Percentiles rank a stretch among this genome's conserved stretches.
phyloP scores from a whole-genome alignment of 2,113 vertebrate species.

The Cervus canadensis region DNA sequence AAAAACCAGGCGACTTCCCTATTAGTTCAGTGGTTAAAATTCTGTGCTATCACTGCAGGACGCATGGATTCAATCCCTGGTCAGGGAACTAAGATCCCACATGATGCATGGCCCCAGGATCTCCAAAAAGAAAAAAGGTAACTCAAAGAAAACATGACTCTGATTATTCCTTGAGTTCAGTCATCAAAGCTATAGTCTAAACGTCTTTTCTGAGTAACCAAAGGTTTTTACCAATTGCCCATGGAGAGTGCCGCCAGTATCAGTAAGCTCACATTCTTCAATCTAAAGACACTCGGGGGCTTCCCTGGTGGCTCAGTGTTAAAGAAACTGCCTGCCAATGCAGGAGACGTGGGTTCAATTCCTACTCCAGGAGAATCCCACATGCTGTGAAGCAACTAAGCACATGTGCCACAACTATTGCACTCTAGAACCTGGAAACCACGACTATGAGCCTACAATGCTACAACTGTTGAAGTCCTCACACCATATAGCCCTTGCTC shows the following conservation, averaged over 20 bases:
- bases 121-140: background rate
- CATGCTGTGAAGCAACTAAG: rapidly evolving
- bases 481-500: no score
- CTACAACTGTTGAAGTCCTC: rapidly evolving
- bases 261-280: background rate
- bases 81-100: background rate
- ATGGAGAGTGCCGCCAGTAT: background rate
- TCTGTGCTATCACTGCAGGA: rapidly evolving
- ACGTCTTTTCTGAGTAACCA: background rate
- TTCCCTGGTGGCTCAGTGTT: no score
- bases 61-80: rapidly evolving
- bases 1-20: background rate
- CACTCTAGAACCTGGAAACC: rapidly evolving
- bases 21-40: rapidly evolving
- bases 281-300: no score
- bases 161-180: background rate
- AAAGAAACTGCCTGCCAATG: no score
- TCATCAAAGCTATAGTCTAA: background rate
- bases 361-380: no score
- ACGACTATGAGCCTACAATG: no score
- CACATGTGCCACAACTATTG: rapidly evolving
- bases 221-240: no score
- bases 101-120: rapidly evolving
- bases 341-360: rapidly evolving
- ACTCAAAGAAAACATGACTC: background rate